Base-by-base conservation (phyloP, 2,797 vertebrate genomes). In the Lepus oiostolus region DNA sequence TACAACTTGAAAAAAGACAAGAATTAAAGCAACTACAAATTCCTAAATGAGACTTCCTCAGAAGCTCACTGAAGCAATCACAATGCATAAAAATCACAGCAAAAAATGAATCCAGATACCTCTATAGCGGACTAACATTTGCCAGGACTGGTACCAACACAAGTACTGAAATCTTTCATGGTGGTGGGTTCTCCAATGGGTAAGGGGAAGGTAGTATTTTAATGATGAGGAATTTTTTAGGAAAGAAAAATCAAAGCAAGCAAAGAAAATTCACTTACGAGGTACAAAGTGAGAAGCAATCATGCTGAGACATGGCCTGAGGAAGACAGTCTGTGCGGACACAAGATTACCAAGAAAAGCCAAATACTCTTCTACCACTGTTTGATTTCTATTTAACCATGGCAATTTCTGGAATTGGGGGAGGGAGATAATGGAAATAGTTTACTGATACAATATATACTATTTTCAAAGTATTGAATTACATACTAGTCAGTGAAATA, bases 261-360 rank as follows among this genome's bases (percentile, higher is more conserved):
- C 38, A 62, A 75, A 70, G 19, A 95, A 26, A 14, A 96, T 32
- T 14, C 35, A 97, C 98, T 98, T 95, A 99, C 99, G 97, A 70
- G 99, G 99, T 2, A 98, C 98, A 95, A 99, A 99, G 95, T 99
- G 98, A 3, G 98, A 99, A 50, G 99, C 97, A 30, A 99, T 98
- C 99, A 99, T 99, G 82, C 97, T 98, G 21, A 99, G 99, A 96
- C 99, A 99, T 0, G 99, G 97, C 71, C 99, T 98, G 60, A 99
- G 98, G 93, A 99, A 99, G 70, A 99, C 99, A 0, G 99, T 99
- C 98, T 99, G 99, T 1, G 99, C 99, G 1, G 99, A 99, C 13
- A 99, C 99, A n/a, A 99, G 98, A 96, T 99, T 99, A 62, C 99
- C 98, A 75, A 99, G 99, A 96, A 99, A 99, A 63, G 99, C 98